These are phyloP conservation scores for Apogon talboti DNA, from an alignment of 2,797 vertebrate genomes.

Conservation along the genomic window DNA sequence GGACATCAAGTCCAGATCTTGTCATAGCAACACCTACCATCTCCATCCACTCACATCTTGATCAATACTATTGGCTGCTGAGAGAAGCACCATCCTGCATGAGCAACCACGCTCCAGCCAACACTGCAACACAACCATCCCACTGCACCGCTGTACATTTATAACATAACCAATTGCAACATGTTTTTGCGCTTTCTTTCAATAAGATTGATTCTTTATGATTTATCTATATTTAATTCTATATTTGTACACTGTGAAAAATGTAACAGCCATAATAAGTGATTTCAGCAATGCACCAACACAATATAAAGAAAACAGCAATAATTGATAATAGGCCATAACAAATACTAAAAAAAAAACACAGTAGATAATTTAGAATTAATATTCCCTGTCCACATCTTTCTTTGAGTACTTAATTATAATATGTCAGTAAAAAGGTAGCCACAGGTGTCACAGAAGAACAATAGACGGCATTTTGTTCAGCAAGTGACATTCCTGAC, in stretches of 20 bases:
- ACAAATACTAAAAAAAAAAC: constrained; percentile 43
- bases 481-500: constrained; percentile 58
- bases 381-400: constrained; percentile 37
- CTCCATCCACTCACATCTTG: constrained; percentile 32
- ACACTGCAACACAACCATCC: background rate
- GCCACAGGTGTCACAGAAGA: constrained; percentile 62
- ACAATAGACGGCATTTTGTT: constrained; percentile 64
- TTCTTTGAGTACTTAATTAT: constrained; percentile 68
- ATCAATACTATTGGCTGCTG: constrained; percentile 58
- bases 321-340: constrained; percentile 35
- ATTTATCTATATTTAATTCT: background rate
- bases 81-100: constrained; percentile 20
- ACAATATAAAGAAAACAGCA: constrained; percentile 28
- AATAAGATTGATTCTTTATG: background rate
- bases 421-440: constrained; percentile 57
- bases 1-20: constrained; percentile 53
- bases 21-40: constrained; percentile 55
- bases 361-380: constrained; percentile 44
- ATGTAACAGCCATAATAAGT: constrained; percentile 1
- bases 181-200: background rate
- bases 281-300: constrained; percentile 8
- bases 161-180: constrained; percentile 24
- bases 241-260: constrained; percentile 25
- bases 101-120: constrained; percentile 24
- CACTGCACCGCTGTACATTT: constrained; percentile 5